Evolutionary conservation across 92 coral and sea anemone species (phyloP).

Genomic region (Heteractis magnifica): DNA sequence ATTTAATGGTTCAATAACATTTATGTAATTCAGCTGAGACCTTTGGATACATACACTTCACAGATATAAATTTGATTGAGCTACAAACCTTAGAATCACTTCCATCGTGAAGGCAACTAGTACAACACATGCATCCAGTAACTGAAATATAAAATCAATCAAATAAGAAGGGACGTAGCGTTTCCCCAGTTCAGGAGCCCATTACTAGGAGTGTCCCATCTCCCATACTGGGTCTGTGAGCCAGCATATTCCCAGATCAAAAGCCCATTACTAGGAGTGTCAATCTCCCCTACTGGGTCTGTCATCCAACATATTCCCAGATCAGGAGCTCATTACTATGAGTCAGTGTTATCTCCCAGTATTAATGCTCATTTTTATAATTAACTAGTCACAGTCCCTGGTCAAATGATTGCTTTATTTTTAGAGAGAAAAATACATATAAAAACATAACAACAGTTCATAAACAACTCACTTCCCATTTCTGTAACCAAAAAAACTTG

Average conservation of each 20-base stretch:
- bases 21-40: too few relatives aligned
- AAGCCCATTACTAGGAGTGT: background rate
- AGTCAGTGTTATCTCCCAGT: too few relatives aligned
- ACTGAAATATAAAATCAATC: conserved; percentile 31
- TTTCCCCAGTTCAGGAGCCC: background rate
- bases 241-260: background rate
- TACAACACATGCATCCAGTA: conserved; percentile 65
- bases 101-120: conserved; percentile 62
- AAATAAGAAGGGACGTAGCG: too few relatives aligned
- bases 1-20: too few relatives aligned
- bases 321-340: background rate
- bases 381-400: too few relatives aligned
- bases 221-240: too few relatives aligned
- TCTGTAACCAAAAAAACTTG: conserved; percentile 56
- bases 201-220: background rate
- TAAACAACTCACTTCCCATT: conserved; percentile 59
- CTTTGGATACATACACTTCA: conserved; percentile 34
- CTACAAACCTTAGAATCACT: conserved; percentile 55
- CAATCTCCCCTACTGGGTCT: too few relatives aligned
- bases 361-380: too few relatives aligned
- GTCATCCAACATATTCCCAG: background rate
- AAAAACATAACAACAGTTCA: background rate
- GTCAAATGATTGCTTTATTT: too few relatives aligned
- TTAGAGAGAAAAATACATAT: background rate
- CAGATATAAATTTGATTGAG: background rate